A percentile compares a stretch with the other conserved stretches of the same genome.
These are phyloP conservation scores for Struthidea cinerea DNA, from an alignment of 2,113 vertebrate genomes.

Conservation along the genomic window DNA sequence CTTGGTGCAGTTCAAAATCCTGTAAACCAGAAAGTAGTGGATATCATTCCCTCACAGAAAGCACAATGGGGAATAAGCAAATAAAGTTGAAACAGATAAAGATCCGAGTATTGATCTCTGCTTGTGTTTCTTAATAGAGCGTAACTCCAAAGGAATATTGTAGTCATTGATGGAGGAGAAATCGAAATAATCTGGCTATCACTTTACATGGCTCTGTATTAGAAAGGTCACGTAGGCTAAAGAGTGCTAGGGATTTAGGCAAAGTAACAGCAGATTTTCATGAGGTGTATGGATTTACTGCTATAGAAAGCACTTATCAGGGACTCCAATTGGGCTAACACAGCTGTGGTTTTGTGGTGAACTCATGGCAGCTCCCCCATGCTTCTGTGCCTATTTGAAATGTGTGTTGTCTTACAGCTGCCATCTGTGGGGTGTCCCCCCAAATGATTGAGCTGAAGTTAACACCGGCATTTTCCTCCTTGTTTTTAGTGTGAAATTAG, in stretches of 20 bases:
- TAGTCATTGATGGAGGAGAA: conserved; percentile 55
- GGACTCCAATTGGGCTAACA: not conserved
- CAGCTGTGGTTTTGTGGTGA: not conserved
- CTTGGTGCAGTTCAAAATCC: not conserved
- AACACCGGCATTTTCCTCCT: not conserved
- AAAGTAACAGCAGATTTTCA: conserved; percentile 16
- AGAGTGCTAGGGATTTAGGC: conserved; percentile 10
- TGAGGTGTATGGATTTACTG: not conserved
- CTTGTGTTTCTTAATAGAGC: conserved; percentile 64
- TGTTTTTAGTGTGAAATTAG: not conserved
- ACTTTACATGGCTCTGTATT: conserved; percentile 44
- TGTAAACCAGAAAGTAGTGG: not conserved
- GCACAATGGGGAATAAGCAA: conserved; percentile 46
- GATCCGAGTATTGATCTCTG: conserved; percentile 68
- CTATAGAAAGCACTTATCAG: not conserved
- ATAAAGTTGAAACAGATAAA: conserved; percentile 62
- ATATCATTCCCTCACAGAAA: not conserved
- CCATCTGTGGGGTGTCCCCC: not conserved
- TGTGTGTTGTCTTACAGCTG: not conserved
- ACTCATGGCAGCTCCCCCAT: accelerated
- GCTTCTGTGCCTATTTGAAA: not conserved
- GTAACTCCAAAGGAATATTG: conserved; percentile 52
- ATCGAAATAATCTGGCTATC: conserved; percentile 51
- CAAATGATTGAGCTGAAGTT: not conserved
- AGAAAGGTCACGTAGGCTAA: conserved; percentile 48